These are phyloP conservation scores for Odontamblyopus rebecca DNA, from an alignment of 2,797 vertebrate species.

Conservation along the genomic window DNA sequence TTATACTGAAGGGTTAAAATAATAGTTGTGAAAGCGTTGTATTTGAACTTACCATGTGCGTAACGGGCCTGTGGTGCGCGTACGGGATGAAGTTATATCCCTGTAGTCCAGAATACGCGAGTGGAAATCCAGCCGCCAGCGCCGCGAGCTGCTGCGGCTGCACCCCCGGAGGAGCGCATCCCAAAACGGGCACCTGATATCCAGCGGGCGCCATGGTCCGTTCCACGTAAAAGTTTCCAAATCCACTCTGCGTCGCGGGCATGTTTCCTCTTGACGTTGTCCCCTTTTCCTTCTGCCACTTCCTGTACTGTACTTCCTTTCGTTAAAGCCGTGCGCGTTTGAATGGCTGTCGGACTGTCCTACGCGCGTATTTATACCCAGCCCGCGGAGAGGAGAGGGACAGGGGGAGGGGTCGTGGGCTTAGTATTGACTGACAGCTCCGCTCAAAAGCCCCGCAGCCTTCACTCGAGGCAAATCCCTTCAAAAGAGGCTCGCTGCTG, in stretches of 20 bases:
- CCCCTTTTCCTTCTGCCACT: background rate
- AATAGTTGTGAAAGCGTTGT: background rate
- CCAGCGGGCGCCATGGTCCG: constrained; percentile 73
- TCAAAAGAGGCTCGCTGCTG: constrained; percentile 78
- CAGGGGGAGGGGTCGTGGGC: constrained; percentile 29
- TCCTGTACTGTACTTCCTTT: background rate
- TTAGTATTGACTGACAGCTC: constrained; percentile 70
- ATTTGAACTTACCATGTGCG: constrained; percentile 73
- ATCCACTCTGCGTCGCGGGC: constrained; percentile 80
- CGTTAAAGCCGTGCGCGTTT: constrained; percentile 7
- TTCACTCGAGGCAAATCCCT: constrained; percentile 79
- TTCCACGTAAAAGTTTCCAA: constrained; percentile 78
- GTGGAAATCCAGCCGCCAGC: constrained; percentile 68
- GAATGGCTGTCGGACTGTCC: constrained; percentile 28
- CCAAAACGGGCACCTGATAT: constrained; percentile 76
- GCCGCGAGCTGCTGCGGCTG: constrained; percentile 71
- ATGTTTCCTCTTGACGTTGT: constrained; percentile 63
- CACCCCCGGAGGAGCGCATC: constrained; percentile 59
- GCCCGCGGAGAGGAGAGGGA: constrained; percentile 33
- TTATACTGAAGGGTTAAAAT: background rate
- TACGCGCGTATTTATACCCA: constrained; percentile 61
- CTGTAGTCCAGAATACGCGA: constrained; percentile 78
- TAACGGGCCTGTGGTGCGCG: constrained; percentile 73
- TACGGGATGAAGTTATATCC: constrained; percentile 82
- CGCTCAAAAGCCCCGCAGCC: constrained; percentile 71